These are phyloP conservation scores for Drosophila arizonae DNA, from an alignment of 1,140 invertebrate genomes.

Conservation along the genomic window DNA sequence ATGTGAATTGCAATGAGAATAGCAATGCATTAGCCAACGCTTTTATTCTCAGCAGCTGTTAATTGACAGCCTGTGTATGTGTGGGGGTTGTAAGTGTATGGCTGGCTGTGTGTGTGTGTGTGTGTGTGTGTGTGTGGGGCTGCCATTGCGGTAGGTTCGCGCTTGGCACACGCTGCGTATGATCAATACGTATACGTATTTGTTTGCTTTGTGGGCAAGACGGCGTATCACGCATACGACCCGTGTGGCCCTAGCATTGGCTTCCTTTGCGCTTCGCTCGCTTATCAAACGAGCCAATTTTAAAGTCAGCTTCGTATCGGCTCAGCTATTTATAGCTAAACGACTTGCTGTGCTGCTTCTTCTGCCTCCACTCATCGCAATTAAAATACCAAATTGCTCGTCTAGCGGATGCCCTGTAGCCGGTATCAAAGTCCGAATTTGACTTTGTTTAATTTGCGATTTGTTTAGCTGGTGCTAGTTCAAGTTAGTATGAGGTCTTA, in stretches of 20 bases:
- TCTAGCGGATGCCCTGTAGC: slow-evolving; percentile 1
- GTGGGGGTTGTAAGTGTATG: slow-evolving; percentile 1
- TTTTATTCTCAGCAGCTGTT: slow-evolving; percentile 25
- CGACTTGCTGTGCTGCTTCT: neutral
- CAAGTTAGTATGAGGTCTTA: no score
- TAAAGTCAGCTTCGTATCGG: slow-evolving; percentile 19
- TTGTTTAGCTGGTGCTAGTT: no score
- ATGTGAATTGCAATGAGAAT: slow-evolving; percentile 17
- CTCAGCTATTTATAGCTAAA: slow-evolving; percentile 13
- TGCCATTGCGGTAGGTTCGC: slow-evolving; percentile 71
- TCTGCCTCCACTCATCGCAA: neutral
- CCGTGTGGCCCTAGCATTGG: slow-evolving; percentile 6
- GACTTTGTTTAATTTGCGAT: neutral
- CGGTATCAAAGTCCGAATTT: neutral
- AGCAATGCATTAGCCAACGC: slow-evolving; percentile 48
- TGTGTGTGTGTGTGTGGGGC: slow-evolving; percentile 16
- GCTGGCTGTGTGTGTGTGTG: neutral
- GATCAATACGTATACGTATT: slow-evolving; percentile 40
- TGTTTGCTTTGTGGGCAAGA: neutral
- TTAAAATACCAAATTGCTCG: neutral
- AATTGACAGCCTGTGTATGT: slow-evolving; percentile 19
- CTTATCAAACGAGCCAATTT: slow-evolving; percentile 16
- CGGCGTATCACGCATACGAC: slow-evolving; percentile 30
- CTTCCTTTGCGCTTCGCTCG: slow-evolving; percentile 1
- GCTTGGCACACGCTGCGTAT: slow-evolving; percentile 53